These are phyloP conservation scores for Macroglossus sobrinus DNA, from an alignment of 2,113 vertebrate genomes.

Conservation along the genomic window DNA sequence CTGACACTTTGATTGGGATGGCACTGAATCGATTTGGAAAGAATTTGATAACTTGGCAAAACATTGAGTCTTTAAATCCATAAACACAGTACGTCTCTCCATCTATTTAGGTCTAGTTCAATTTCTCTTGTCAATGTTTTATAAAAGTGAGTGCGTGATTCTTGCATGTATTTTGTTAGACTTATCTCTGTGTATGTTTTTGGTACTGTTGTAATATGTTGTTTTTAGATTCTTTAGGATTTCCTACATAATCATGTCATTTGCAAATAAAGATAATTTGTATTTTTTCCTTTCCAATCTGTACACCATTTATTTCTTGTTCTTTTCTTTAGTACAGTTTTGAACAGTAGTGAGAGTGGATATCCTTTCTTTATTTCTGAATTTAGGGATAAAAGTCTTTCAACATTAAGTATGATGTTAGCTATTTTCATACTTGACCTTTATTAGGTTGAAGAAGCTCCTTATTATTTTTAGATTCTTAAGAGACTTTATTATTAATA, in stretches of 20 bases:
- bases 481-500: background rate
- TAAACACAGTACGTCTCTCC: background rate
- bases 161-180: background rate
- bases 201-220: background rate
- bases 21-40: background rate
- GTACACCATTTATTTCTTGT: background rate
- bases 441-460: background rate
- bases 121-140: background rate
- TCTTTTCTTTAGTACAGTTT: background rate
- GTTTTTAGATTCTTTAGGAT: background rate
- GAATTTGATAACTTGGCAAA: background rate
- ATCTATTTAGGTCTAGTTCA: background rate
- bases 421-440: background rate
- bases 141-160: background rate
- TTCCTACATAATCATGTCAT: background rate
- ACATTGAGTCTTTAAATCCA: background rate
- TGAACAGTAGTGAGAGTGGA: background rate
- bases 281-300: background rate
- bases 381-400: background rate
- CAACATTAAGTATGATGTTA: background rate
- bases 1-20: background rate
- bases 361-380: background rate
- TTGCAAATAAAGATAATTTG: background rate
- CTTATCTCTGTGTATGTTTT: background rate
- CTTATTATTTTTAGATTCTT: background rate